Base-by-base conservation (phyloP, 2,888 invertebrate genomes). In the Dioctria rufipes region DNA sequence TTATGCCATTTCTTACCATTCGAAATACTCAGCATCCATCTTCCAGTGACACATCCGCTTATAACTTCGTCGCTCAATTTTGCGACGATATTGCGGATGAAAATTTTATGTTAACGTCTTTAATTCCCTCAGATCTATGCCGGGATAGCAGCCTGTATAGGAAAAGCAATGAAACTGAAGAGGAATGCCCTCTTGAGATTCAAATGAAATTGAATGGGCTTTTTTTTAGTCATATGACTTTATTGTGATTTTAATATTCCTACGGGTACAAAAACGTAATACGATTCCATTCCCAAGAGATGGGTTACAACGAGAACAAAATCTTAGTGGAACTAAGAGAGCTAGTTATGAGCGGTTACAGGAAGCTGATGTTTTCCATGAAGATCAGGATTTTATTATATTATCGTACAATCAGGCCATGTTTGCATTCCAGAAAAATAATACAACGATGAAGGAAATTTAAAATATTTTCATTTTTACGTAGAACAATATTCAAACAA, bases 21-120 rank as follows among this genome's bases (percentile, higher is more conserved):
- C 11, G n/a, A 25, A 25, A 25, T 25, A 3, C 46, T 43, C 67
- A 67, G 67, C 46, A 67, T 67, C 49, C 46, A 37, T 67, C 67
- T 67, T 65, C 25, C 46, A 49, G 67, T 67, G 67, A 67, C 67
- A 67, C 49, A 6, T 67, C 11, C 46, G 46, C 25, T 67, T 46
- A n/a, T 3, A 1, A n/a, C 67, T 5, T 5, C 43, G 2, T 3
- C 13, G 46, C 25, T 13, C 37, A 49, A 49, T n/a, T 46, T 43
- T 37, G 6, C 46, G 37, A 9, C 67, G 25, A 67, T 13, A 37
- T 8, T 11, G 37, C 49, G 37, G 25, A 67, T 67, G 49, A 67
- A 67, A 67, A 49, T 67, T 67, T 67, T 46, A 67, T 67, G 49
- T 37, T 37, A 25, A 4, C 49, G 67, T 25, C 49, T 67, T 49